These are phyloP conservation scores for Tetramorium simillimum DNA, from an alignment of 1,140 invertebrate genomes.

Conservation along the genomic window DNA sequence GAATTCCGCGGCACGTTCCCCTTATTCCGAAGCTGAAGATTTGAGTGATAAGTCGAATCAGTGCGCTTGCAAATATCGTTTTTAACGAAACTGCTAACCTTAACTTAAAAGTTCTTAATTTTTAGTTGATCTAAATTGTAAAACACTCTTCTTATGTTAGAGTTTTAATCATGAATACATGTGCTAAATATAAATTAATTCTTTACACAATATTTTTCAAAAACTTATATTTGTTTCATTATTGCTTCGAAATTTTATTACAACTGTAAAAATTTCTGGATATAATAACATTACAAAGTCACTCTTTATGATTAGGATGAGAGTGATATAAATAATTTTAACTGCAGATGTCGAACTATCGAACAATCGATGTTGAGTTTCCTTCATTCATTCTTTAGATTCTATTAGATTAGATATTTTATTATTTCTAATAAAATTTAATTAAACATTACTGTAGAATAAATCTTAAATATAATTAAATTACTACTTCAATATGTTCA, in stretches of 20 bases:
- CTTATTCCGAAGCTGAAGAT: constrained; percentile 61
- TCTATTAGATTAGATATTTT: too few relatives aligned
- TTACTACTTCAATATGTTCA: not conserved
- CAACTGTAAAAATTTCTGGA: not conserved
- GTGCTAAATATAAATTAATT: not conserved
- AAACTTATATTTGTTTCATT: not conserved
- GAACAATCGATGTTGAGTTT: not conserved
- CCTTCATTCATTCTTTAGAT: not conserved
- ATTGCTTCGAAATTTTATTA: not conserved
- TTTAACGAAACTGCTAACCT: not conserved
- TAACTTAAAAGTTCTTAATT: not conserved
- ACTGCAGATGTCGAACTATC: not conserved
- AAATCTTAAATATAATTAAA: not conserved
- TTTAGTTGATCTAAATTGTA: not conserved
- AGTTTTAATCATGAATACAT: not conserved
- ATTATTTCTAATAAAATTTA: not conserved
- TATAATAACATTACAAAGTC: not conserved
- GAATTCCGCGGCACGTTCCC: constrained; percentile 68
- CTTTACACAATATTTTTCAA: not conserved
- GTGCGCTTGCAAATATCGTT: constrained; percentile 9
- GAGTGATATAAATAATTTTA: not conserved
- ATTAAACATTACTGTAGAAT: not conserved
- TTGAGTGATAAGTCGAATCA: constrained; percentile 36
- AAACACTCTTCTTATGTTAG: not conserved
- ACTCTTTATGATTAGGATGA: not conserved